Conservation (phyloP, 2,797 vertebrate genomes). For the Tiaroga cobitis region DNA sequence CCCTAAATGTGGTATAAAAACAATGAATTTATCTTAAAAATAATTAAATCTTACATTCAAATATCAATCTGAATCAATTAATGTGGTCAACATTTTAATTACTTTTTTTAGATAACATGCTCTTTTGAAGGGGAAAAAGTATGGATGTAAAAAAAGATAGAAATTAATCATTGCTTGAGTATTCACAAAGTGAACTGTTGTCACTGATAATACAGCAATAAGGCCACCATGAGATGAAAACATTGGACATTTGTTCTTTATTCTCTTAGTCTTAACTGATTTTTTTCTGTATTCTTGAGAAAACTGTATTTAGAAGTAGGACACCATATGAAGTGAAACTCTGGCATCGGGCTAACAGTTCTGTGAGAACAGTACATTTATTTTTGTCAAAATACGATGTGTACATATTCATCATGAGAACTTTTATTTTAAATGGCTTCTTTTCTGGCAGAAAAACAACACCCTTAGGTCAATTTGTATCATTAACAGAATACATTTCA, state of each 20-base stretch:
- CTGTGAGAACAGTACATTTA: not conserved
- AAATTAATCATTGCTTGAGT: not conserved
- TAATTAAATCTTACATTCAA: not conserved
- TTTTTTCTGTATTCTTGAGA: not conserved
- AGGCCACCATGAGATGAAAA: not conserved
- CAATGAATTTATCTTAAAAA: not conserved
- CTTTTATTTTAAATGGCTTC: not conserved
- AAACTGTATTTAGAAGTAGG: not conserved
- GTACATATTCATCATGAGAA: conserved; percentile 8
- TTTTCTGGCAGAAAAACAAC: not conserved
- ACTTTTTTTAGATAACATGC: not conserved
- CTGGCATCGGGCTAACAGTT: not conserved
- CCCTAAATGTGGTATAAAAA: not conserved
- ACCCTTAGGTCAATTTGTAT: not conserved
- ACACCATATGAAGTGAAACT: not conserved
- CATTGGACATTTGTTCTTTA: not conserved
- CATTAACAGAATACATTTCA: not conserved
- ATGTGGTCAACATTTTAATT: not conserved
- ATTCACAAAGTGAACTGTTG: not conserved
- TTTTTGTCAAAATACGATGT: not conserved
- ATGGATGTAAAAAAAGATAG: not conserved
- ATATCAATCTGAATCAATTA: not conserved
- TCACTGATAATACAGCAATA: not conserved
- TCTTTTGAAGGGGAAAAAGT: not conserved
- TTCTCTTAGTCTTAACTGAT: not conserved